Base-by-base conservation (phyloP, 2,888 invertebrate genomes). In the Lithosia quadra region DNA sequence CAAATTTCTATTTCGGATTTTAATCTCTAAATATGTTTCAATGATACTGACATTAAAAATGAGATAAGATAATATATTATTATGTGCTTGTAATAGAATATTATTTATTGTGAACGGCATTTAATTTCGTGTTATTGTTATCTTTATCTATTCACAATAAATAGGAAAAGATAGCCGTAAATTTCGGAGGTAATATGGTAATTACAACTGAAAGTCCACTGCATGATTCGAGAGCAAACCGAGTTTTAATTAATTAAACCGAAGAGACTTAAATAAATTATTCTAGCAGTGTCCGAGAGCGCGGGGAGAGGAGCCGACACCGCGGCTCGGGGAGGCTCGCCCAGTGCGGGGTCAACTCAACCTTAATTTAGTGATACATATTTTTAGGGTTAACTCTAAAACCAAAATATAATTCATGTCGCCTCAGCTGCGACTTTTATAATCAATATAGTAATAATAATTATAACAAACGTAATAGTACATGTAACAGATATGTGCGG, bases 221-320 rank as follows among this genome's bases (percentile, higher is more conserved):
- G 63, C 65, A 61, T 39, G 61, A 59, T 36, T 15, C 61, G 57
- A 33, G 71, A 71, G 65, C 82, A 78, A 70, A 83, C 83, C 85
- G 88, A 85, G 80, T 87, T 90, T 90, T 90, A 90, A 82, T 86
- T 87, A 86, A 85, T 78, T 86, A 84, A 86, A 81, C 77, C 76
- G 76, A 83, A 84, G 76, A 80, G 77, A 84, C 87, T 84, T 85
- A 85, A 80, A 77, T 85, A 82, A 78, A 79, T 78, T 82, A 86
- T 74, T 64, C 79, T 84, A 84, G 68, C 68, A 67, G 73, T 68
- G 78, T 76, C 73, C 75, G 76, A 69, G 75, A 55, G 80, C 74
- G 80, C 76, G 75, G 70, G 70, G 71, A 74, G 63, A 39, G 65
- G 58, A 10, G 43, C 43, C 61, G 36, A 56, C 34, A 59, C 59